Evolutionary conservation across 2,113 vertebrate genomes (phyloP), one percentile per base, ranked within the genome.

Genomic region (Chaetodon trifascialis): DNA sequence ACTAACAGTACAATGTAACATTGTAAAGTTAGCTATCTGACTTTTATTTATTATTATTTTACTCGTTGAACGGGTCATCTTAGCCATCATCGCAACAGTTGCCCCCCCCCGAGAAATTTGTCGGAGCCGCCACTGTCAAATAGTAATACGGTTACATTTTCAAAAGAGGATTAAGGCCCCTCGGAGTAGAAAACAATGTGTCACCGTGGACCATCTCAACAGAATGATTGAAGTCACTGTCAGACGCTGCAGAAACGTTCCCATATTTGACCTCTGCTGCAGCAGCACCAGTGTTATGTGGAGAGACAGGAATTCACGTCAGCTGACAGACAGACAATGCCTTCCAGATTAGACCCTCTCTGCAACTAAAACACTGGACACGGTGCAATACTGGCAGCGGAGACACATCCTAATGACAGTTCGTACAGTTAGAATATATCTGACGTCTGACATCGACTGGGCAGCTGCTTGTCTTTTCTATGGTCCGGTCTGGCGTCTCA

Each of bases 281-380:
- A 71, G 52, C 71, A 47, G 73, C 72, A 49, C 16, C 56, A 51
- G 73, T 11, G 36, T 55, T 51, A 14, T n/a, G 59, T 77, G 44
- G 58, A 77, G 17, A 38, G 42, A 54, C 63, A 69, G 80, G 74
- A 86, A 81, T 44, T 79, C 67, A 73, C 23, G 14, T 83, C 69
- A 72, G 86, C 89, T 78, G 69, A 85, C 49, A 30, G 56, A 71
- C 47, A 59, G 51, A 83, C 59, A 75, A 46, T 79, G 78, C 69
- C 34, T 73, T 78, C 3, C 74, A 79, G 65, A 85, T 75, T 80
- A 79, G 66, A 84, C 11, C 49, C n/a, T 69, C 58, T 64, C 38
- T 73, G 67, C 42, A 46, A 49, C 62, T 70, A 7, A 68, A 74
- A 76, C 76, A 42, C 69, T 25, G 66, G 44, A 30, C 67, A 70